These are phyloP conservation scores for Brachylomia viminalis DNA, from an alignment of 2,888 invertebrate species.

Conservation along the genomic window DNA sequence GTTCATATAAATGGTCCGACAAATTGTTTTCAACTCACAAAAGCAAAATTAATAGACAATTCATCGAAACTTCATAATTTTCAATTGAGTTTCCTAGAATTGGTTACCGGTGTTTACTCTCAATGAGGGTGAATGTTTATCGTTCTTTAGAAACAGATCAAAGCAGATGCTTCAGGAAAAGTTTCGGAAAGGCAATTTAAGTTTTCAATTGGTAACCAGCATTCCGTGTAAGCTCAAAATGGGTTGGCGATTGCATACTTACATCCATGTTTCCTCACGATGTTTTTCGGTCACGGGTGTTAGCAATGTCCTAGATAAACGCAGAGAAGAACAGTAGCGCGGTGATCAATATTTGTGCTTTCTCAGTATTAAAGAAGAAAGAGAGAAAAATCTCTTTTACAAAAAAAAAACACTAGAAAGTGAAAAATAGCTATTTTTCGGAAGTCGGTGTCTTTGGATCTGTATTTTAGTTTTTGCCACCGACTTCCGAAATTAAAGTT, in stretches of 20 bases:
- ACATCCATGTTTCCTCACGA: not conserved
- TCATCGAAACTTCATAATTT: slow-evolving; percentile 31
- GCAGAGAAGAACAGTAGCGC: not conserved
- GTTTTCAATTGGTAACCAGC: not conserved
- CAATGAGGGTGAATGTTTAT: not conserved
- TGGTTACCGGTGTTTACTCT: slow-evolving; percentile 15
- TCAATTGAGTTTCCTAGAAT: slow-evolving; percentile 8
- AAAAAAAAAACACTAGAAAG: no score
- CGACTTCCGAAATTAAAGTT: no score
- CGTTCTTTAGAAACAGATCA: slow-evolving; percentile 15
- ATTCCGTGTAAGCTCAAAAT: not conserved
- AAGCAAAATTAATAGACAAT: slow-evolving; percentile 27
- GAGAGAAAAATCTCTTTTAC: no score
- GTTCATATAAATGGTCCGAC: slow-evolving; percentile 7
- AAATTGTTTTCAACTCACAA: slow-evolving; percentile 35
- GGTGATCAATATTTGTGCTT: not conserved
- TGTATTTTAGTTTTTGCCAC: no score
- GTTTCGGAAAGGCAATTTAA: slow-evolving; percentile 11
- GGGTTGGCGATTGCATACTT: not conserved
- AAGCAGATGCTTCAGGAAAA: not conserved
- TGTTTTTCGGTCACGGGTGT: not conserved
- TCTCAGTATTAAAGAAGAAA: not conserved
- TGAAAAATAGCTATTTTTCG: no score
- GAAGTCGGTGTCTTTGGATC: no score
- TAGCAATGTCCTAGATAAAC: not conserved